Percentiles rank a stretch among this genome's conserved stretches.
Evolutionary conservation across 2,888 invertebrate species (phyloP).

Genomic region (Drosophila infuscata): DNA sequence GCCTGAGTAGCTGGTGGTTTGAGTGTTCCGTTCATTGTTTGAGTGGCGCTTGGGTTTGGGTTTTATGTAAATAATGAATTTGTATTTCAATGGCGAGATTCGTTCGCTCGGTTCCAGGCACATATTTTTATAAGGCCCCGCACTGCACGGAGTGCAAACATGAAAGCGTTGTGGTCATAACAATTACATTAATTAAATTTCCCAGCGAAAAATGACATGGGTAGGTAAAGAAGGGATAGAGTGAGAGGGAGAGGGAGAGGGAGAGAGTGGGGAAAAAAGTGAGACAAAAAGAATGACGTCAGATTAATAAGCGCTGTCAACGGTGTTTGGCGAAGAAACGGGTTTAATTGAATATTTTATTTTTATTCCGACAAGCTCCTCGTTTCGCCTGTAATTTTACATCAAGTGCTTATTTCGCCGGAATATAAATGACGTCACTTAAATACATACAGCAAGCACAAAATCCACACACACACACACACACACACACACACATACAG

Average conservation of each 20-base stretch:
- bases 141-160: slow-evolving; percentile 20
- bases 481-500: slow-evolving; percentile 15
- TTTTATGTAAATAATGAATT: slow-evolving; percentile 61
- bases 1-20: slow-evolving; percentile 18
- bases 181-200: slow-evolving; percentile 78
- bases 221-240: background rate
- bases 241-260: too few relatives aligned
- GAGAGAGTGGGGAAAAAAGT: background rate
- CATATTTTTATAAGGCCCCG: slow-evolving; percentile 52
- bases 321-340: slow-evolving; percentile 61
- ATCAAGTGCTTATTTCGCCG: slow-evolving; percentile 78
- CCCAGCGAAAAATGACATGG: slow-evolving; percentile 17
- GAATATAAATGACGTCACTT: slow-evolving; percentile 80
- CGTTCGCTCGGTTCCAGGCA: slow-evolving; percentile 12
- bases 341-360: slow-evolving; percentile 79
- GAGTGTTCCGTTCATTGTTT: slow-evolving; percentile 33
- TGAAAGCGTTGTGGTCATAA: slow-evolving; percentile 57
- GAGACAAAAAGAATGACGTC: slow-evolving; percentile 49
- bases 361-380: slow-evolving; percentile 55
- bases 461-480: slow-evolving; percentile 34
- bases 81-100: slow-evolving; percentile 49
- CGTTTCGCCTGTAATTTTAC: slow-evolving; percentile 65
- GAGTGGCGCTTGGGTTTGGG: slow-evolving; percentile 54
- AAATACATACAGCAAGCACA: slow-evolving; percentile 62
- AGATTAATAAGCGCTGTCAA: slow-evolving; percentile 78